Percentiles rank a stretch among this genome's conserved stretches.
These are phyloP conservation scores for Tyto alba DNA, from an alignment of 2,113 vertebrate species.

Conservation along the genomic window DNA sequence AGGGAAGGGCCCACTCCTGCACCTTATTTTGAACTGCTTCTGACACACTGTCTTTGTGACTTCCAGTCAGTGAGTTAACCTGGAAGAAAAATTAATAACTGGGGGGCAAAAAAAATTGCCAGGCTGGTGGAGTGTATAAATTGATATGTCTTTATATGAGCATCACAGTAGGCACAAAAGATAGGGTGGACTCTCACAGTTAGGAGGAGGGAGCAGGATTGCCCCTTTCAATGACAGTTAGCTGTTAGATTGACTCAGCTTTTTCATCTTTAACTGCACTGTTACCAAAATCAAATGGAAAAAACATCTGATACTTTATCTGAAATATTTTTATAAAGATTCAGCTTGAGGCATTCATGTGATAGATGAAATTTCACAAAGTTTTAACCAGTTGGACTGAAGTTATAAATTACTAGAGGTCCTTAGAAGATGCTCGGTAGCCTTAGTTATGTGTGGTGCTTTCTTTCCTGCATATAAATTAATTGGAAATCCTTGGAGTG, in stretches of 20 bases:
- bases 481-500: not conserved
- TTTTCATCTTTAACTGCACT: not conserved
- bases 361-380: not conserved
- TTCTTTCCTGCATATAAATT: not conserved
- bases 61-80: not conserved
- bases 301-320: not conserved
- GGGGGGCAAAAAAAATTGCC: not conserved
- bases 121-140: not conserved
- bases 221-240: not conserved
- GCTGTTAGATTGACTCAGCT: not conserved
- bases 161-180: not conserved
- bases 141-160: not conserved
- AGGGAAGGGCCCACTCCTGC: not conserved
- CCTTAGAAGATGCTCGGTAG: not conserved
- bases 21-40: not conserved
- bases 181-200: not conserved
- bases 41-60: not conserved
- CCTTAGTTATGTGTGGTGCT: not conserved
- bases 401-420: not conserved
- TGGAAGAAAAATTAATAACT: not conserved
- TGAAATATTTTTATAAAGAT: not conserved
- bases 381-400: not conserved
- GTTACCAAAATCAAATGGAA: not conserved
- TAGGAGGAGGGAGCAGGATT: not conserved
- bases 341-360: not conserved